These are phyloP conservation scores for Okapia johnstoni DNA, from an alignment of 2,113 vertebrate species.

Conservation along the genomic window DNA sequence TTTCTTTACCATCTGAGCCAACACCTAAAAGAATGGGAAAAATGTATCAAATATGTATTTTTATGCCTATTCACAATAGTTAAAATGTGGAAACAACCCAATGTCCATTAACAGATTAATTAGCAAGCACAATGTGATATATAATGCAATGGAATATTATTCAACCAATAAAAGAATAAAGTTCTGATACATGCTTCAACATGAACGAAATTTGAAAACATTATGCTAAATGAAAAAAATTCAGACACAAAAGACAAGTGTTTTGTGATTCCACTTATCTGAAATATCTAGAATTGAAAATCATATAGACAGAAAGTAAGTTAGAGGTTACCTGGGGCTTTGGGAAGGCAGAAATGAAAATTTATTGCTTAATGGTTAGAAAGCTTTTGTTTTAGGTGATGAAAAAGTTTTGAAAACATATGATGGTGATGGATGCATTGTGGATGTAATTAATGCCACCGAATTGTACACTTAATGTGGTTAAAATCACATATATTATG, in stretches of 20 bases:
- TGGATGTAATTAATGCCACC: neutral
- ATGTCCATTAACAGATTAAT: neutral
- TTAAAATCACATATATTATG: neutral
- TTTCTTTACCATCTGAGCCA: neutral
- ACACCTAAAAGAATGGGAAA: neutral
- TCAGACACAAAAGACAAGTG: neutral
- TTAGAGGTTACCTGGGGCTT: neutral
- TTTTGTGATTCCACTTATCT: neutral
- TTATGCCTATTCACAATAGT: neutral
- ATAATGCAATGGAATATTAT: neutral
- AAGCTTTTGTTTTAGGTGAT: neutral
- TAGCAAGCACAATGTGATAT: neutral
- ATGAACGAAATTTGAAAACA: neutral
- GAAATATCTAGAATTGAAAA: neutral
- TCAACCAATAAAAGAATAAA: neutral
- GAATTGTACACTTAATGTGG: neutral
- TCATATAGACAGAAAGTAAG: neutral
- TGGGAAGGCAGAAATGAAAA: neutral
- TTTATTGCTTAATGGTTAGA: neutral
- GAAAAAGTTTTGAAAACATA: neutral
- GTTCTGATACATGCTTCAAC: neutral
- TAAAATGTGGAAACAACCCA: neutral
- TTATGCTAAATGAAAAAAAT: neutral
- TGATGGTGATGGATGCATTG: neutral
- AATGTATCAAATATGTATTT: neutral